Base-by-base conservation (phyloP, 2,888 invertebrate species). In the Dolomedes plantarius region DNA sequence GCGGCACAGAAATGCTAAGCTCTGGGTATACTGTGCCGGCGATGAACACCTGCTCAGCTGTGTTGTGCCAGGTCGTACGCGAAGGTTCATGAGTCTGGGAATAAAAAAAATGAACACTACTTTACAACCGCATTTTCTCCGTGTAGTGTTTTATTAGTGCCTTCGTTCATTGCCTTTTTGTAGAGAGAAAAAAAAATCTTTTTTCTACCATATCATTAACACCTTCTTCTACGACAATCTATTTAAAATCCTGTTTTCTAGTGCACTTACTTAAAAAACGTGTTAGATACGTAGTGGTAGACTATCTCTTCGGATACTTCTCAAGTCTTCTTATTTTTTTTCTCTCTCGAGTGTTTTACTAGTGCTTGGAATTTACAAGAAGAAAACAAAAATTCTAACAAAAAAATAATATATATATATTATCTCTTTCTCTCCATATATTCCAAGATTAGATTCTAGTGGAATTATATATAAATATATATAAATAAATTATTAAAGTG, bases 51-150 rank as follows among this genome's bases (percentile, higher is more conserved):
- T 56, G 56, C 5, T 23, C 23, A 6, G 19, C 46, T 23, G 5
- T 23, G 56, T 7, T 23, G 56, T 16, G 13, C 23, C 23, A 3
- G 3, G 3, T 56, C 3, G 6, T 56, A 1, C 56, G 23, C 1
- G 11, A 56, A 6, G 56, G 56, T 23, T 56, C 56, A 23, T 23
- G 23, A 23, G 23, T 56, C 5, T 5, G 56, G 1, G n/a, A n/a
- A n/a, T n/a, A 23, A 56, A 36, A 23, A 56, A 56, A 56, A 56
- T 56, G 56, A 56, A 56, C 56, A 56, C 56, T 3, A 56, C 56
- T 19, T 23, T 56, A 56, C 56, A 56, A 56, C 56, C 56, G 23
- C 56, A 56, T 56, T 56, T 56, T 56, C 56, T 56, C 56, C 56
- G 23, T 23, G 56, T 56, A 56, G 56, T 56, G 56, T 56, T 3